Conservation (phyloP, 2,113 vertebrate genomes). For the Podilymbus podiceps region DNA sequence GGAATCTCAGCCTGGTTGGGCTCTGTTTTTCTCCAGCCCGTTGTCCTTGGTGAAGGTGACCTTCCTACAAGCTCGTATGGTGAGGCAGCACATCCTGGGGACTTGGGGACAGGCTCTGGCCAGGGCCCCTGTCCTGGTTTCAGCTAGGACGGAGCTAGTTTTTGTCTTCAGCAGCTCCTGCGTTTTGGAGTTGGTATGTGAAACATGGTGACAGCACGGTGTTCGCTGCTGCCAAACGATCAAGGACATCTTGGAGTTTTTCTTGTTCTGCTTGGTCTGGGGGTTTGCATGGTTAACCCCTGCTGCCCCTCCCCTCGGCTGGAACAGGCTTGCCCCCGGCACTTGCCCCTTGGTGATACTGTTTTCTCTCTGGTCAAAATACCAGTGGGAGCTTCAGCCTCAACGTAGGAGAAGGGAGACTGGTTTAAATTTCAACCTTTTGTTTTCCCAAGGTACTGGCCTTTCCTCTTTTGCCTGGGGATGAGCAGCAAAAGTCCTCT, state of each 20-base stretch:
- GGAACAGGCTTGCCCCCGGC: accelerated
- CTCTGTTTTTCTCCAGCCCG: background rate
- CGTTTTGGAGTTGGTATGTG: no score
- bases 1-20: background rate
- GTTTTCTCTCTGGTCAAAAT: background rate
- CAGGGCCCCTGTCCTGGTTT: background rate
- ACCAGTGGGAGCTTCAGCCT: background rate
- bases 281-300: accelerated
- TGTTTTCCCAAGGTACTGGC: background rate
- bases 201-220: no score
- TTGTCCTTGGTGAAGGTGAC: background rate
- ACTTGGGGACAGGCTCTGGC: background rate
- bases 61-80: background rate
- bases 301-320: background rate
- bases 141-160: no score
- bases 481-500: background rate
- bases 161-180: no score
- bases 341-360: accelerated
- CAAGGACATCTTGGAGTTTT: no score
- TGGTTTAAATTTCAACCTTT: background rate
- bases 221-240: no score
- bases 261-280: background rate
- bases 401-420: background rate
- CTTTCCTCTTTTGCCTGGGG: background rate
- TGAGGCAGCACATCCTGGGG: background rate